phyloP scores from a whole-genome alignment of 2,888 invertebrate genomes.

The Drosophila niveifrons region DNA sequence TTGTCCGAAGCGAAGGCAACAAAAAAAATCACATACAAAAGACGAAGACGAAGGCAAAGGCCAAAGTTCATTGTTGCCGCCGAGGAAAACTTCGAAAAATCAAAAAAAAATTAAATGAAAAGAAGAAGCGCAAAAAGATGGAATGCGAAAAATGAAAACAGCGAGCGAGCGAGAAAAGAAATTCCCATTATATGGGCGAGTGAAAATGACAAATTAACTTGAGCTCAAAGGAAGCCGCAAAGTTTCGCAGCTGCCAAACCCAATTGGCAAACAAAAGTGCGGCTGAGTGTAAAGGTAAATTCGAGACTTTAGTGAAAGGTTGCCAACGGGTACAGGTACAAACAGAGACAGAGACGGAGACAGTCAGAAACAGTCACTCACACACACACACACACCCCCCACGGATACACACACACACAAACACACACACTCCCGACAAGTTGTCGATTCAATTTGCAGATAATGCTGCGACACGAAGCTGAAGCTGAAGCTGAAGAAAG shows the following conservation, averaged over 20 bases:
- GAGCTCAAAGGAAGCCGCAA: conserved; percentile 69
- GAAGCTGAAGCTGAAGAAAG: conserved; percentile 38
- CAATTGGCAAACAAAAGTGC: conserved; percentile 67
- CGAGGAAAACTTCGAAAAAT: conserved; percentile 36
- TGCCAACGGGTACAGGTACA: conserved; percentile 34
- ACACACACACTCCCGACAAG: conserved; percentile 20
- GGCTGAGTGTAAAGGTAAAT: conserved; percentile 64
- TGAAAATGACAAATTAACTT: conserved; percentile 79
- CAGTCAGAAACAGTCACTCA: background rate
- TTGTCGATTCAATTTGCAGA: conserved; percentile 57
- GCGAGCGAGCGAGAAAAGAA: conserved; percentile 17
- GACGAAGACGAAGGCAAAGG: conserved; percentile 36
- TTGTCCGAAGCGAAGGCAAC: conserved; percentile 19
- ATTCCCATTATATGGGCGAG: conserved; percentile 75
- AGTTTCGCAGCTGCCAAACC: conserved; percentile 64
- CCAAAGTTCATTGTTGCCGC: conserved; percentile 61
- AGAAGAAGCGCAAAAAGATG: conserved; percentile 6
- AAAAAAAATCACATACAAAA: background rate
- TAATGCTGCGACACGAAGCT: conserved; percentile 46
- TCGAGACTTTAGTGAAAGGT: conserved; percentile 58
- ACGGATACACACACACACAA: conserved; percentile 6
- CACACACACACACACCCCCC: conserved; percentile 10
- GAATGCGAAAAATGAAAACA: conserved; percentile 40
- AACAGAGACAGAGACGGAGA: background rate
- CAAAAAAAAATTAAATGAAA: conserved; percentile 21